Percentiles rank a stretch among this genome's conserved stretches.
phyloP scores from a whole-genome alignment of 2,113 vertebrate species.

The Ictalurus punctatus region DNA sequence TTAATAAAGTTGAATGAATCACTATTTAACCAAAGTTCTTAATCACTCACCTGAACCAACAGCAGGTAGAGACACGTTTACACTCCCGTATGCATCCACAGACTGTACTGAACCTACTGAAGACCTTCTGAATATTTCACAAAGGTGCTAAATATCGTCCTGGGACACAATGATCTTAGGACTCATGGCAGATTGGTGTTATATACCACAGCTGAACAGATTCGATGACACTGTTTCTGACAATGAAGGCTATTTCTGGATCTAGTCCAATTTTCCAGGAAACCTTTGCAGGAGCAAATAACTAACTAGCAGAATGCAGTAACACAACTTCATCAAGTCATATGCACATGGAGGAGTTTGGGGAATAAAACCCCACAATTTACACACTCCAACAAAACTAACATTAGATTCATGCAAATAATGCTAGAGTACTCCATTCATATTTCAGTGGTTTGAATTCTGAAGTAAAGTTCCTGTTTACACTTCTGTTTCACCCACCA shows the following conservation, averaged over 20 bases:
- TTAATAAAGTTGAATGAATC: not conserved
- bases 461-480: not conserved
- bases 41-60: constrained; percentile 32
- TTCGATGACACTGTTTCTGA: not conserved
- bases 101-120: constrained; percentile 31
- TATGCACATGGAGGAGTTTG: not conserved
- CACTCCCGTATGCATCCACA: not conserved
- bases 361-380: not conserved
- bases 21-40: not conserved
- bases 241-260: not conserved
- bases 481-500: not conserved
- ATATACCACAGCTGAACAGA: not conserved
- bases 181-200: not conserved
- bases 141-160: constrained; percentile 45
- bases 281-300: not conserved
- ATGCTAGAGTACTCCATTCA: not conserved
- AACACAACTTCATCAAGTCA: not conserved
- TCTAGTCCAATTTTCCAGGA: not conserved
- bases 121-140: constrained; percentile 52
- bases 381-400: not conserved
- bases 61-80: constrained; percentile 30
- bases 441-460: not conserved
- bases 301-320: not conserved
- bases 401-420: not conserved
- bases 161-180: not conserved